A percentile compares a stretch with the other conserved stretches of the same genome.
Conservation (phyloP, 2,797 vertebrate species). For the Clarias laeviceps region DNA sequence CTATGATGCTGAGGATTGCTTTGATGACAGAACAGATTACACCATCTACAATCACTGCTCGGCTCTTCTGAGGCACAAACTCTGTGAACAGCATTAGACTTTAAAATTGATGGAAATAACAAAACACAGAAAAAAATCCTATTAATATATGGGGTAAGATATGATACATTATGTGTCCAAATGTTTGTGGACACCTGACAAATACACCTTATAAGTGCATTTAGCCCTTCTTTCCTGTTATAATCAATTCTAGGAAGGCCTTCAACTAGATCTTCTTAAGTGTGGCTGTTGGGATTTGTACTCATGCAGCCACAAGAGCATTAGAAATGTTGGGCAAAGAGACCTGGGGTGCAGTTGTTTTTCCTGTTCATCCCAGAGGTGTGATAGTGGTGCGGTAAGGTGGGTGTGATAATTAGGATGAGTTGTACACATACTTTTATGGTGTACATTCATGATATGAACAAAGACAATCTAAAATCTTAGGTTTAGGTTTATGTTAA, state of each 20-base stretch:
- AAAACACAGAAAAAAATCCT: not conserved
- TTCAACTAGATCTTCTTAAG: not conserved
- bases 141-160: not conserved
- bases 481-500: not conserved
- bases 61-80: conserved; percentile 77
- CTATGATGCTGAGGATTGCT: conserved; percentile 77
- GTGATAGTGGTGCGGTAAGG: not conserved
- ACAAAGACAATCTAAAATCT: not conserved
- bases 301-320: not conserved
- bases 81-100: conserved; percentile 69
- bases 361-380: not conserved
- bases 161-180: not conserved
- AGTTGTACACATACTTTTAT: not conserved
- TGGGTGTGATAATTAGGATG: not conserved
- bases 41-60: conserved; percentile 78
- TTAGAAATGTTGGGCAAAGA: not conserved
- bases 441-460: not conserved
- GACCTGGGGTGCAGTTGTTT: too few relatives aligned
- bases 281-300: not conserved
- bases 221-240: not conserved
- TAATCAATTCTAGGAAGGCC: not conserved
- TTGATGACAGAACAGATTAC: conserved; percentile 70
- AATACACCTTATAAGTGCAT: not conserved
- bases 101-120: not conserved
- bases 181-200: not conserved